phyloP scores from a whole-genome alignment of 2,797 vertebrate species.

The Sciurus carolinensis region DNA sequence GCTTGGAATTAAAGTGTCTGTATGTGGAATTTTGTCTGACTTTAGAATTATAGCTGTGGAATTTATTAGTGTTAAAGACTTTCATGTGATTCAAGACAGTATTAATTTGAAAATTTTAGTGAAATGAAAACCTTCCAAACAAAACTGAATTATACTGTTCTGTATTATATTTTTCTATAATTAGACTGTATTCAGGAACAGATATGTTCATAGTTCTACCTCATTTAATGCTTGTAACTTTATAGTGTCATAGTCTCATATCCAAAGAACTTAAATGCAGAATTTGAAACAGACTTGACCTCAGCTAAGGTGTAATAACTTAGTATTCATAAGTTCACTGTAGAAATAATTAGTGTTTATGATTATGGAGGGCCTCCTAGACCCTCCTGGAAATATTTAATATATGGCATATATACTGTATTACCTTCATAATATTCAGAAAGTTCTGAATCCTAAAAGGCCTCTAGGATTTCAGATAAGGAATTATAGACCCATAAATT shows the following conservation, averaged over 20 bases:
- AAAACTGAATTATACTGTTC: not conserved
- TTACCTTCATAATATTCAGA: not conserved
- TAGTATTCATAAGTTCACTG: conserved; percentile 39
- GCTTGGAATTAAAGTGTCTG: conserved; percentile 1
- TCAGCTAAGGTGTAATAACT: conserved; percentile 5
- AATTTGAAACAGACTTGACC: not conserved
- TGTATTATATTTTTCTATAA: not conserved
- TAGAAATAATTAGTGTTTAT: not conserved
- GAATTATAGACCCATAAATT: not conserved
- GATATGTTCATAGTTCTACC: not conserved
- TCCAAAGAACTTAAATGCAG: conserved; percentile 25
- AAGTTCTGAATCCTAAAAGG: conserved; percentile 4
- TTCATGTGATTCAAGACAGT: not conserved
- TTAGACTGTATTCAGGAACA: not conserved
- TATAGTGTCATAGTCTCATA: not conserved
- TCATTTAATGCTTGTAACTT: conserved; percentile 7
- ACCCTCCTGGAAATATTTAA: not conserved
- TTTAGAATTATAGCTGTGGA: conserved; percentile 3
- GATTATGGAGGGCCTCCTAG: not conserved
- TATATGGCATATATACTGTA: not conserved
- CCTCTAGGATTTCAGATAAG: not conserved
- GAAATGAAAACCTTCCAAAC: not conserved
- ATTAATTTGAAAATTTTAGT: conserved; percentile 34
- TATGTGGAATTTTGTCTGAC: not conserved
- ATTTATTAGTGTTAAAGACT: conserved; percentile 10